Conservation (phyloP, 2,113 vertebrate species). For the Lamprotornis superbus region DNA sequence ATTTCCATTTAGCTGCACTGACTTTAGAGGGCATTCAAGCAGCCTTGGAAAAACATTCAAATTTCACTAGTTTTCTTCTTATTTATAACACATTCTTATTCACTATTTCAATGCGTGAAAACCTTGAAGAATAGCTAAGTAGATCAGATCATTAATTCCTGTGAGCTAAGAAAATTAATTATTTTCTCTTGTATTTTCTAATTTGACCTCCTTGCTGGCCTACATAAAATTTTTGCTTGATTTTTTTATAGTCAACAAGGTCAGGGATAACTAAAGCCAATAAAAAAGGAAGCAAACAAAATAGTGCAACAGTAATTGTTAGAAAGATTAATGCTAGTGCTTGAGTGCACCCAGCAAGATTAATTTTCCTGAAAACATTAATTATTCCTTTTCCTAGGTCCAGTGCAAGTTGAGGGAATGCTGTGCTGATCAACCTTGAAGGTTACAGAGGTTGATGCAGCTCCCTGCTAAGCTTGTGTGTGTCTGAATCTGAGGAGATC, state of each 20-base stretch:
- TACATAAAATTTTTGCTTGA: slow-evolving; percentile 23
- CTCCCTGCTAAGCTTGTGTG: background rate
- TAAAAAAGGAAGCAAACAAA: background rate
- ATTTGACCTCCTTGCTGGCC: slow-evolving; percentile 30
- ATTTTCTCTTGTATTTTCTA: slow-evolving; percentile 20
- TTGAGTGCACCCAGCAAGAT: background rate
- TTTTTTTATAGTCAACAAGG: background rate
- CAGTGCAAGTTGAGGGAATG: background rate
- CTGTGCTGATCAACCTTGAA: background rate
- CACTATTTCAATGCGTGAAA: background rate
- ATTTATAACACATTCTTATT: slow-evolving; percentile 1
- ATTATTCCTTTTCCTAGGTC: background rate
- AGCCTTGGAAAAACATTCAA: background rate
- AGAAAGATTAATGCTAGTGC: slow-evolving; percentile 28
- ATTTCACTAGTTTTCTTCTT: background rate
- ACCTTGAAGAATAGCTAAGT: slow-evolving; percentile 37
- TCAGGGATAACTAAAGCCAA: background rate
- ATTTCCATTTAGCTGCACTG: background rate
- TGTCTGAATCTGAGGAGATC: background rate
- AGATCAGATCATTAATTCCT: slow-evolving; percentile 54
- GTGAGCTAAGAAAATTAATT: background rate
- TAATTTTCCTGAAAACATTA: slow-evolving; percentile 19
- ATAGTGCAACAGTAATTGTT: background rate
- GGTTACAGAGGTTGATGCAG: background rate
- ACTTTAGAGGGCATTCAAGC: background rate